Conservation (phyloP, 64 coral and sea anemone species). For the Porites australiensis region DNA sequence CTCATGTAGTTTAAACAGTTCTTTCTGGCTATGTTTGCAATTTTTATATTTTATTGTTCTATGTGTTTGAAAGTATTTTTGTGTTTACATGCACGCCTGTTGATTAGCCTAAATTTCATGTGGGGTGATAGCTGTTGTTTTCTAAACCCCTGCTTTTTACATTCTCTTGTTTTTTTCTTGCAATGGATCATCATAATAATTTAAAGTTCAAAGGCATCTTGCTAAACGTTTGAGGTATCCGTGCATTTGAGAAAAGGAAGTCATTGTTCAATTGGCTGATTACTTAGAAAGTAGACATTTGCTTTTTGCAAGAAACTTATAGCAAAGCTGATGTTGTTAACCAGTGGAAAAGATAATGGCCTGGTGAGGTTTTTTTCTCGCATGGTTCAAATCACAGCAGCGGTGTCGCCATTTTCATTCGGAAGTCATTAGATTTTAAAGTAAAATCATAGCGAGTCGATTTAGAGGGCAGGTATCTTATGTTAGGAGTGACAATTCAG, state of each 20-base stretch:
- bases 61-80: too few relatives aligned
- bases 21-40: too few relatives aligned
- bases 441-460: neutral
- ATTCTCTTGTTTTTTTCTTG: too few relatives aligned
- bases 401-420: conserved; percentile 27
- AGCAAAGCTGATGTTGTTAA: conserved; percentile 39
- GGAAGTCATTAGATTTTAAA: conserved; percentile 33
- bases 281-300: conserved; percentile 57
- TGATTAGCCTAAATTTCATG: too few relatives aligned
- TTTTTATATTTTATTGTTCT: too few relatives aligned
- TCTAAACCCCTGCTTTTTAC: too few relatives aligned
- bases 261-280: conserved; percentile 46
- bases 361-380: conserved; percentile 42
- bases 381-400: conserved; percentile 51
- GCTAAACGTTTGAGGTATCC: conserved; percentile 57
- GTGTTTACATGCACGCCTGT: too few relatives aligned
- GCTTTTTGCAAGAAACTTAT: conserved; percentile 63
- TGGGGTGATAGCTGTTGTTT: too few relatives aligned
- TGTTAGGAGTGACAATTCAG: conserved; percentile 12
- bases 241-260: conserved; percentile 16
- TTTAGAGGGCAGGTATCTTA: conserved; percentile 45
- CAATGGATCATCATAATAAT: too few relatives aligned
- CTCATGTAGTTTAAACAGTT: too few relatives aligned
- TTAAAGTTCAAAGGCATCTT: conserved; percentile 53
- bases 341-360: conserved; percentile 50